These are phyloP conservation scores for Halictus quadricinctus DNA, from an alignment of 2,888 invertebrate genomes.

Conservation along the genomic window DNA sequence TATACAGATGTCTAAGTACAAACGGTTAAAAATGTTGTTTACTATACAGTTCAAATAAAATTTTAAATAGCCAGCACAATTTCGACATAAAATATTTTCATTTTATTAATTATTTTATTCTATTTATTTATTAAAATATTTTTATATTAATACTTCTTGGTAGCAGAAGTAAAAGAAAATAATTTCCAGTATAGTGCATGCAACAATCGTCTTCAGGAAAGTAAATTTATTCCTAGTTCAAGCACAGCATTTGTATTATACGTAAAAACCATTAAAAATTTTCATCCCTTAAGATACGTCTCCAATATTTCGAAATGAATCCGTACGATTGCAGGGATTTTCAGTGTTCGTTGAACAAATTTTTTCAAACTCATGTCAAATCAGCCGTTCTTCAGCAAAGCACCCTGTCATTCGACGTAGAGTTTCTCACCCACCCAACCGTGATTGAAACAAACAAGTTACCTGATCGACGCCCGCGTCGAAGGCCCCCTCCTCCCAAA, in stretches of 20 bases:
- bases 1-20: neutral
- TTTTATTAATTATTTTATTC: too few relatives aligned
- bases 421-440: neutral
- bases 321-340: neutral
- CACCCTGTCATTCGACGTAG: neutral
- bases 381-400: neutral
- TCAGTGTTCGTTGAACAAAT: neutral
- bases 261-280: neutral
- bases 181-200: too few relatives aligned
- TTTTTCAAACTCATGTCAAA: accelerated
- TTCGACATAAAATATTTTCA: neutral
- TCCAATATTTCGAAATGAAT: neutral
- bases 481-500: slow-evolving; percentile 84
- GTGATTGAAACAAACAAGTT: slow-evolving; percentile 27
- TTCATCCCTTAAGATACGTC: neutral
- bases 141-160: neutral
- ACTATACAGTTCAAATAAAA: neutral
- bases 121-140: neutral
- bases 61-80: neutral
- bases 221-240: neutral
- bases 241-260: neutral
- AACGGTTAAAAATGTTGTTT: neutral
- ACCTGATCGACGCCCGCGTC: slow-evolving; percentile 55
- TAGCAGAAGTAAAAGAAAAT: neutral
- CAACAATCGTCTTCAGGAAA: neutral